phyloP scores from a whole-genome alignment of 1,140 invertebrate genomes.

The Drosophila sucinea region DNA sequence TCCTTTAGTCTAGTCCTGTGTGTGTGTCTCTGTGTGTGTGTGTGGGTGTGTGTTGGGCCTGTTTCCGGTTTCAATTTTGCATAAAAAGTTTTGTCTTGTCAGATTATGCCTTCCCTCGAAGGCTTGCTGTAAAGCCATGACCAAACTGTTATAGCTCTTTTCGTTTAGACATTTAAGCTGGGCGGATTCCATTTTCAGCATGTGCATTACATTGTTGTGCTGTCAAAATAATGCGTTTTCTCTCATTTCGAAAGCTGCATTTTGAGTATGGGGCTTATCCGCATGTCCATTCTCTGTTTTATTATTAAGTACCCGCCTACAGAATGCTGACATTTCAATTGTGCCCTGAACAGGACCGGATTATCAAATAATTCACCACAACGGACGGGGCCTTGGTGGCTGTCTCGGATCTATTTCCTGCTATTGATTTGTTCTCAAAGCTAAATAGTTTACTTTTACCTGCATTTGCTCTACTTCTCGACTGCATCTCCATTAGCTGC shows the following conservation, averaged over 20 bases:
- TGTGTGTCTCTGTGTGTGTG: conserved; percentile 6
- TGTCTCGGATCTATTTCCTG: no score
- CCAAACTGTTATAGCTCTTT: background rate
- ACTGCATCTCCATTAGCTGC: no score
- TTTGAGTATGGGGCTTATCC: conserved; percentile 13
- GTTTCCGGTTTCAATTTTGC: conserved; percentile 71
- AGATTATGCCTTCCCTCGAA: conserved; percentile 26
- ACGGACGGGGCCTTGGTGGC: no score
- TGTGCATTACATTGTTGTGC: conserved; percentile 3
- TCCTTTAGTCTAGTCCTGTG: conserved; percentile 24
- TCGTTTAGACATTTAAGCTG: background rate
- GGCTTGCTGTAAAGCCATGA: background rate
- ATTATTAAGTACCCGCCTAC: conserved; percentile 43
- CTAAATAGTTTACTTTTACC: no score
- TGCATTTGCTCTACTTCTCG: no score
- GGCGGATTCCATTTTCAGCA: background rate
- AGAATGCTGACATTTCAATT: conserved; percentile 70
- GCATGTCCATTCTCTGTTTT: conserved; percentile 22
- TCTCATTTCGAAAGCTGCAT: conserved; percentile 9
- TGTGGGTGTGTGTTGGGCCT: conserved; percentile 16
- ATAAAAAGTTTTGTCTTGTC: conserved; percentile 61
- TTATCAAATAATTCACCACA: background rate
- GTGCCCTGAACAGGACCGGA: conserved; percentile 21
- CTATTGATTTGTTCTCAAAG: no score
- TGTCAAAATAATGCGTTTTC: background rate